Base-by-base conservation (phyloP, 2,888 invertebrate species). In the Antitype chi region DNA sequence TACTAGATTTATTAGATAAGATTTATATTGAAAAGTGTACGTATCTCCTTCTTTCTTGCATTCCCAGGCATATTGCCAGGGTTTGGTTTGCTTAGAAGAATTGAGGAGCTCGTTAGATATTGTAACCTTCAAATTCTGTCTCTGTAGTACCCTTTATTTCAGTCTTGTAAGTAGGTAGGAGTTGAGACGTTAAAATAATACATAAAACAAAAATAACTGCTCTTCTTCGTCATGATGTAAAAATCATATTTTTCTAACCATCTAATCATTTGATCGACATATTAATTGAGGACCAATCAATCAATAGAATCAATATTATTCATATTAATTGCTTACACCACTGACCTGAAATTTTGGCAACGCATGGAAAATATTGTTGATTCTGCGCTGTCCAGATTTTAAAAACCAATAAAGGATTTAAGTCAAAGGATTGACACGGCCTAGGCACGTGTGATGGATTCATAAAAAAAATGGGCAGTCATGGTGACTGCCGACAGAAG, bases 1-100 rank as follows among this genome's bases (percentile, higher is more conserved):
- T 90, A 90, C 89, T 88, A 86, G 88, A 92, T 92, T 91, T 93
- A 92, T 93, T 92, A 91, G 88, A 84, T 90, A 89, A 90, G 88
- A 86, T 87, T 91, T 91, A 90, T 90, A 91, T 90, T 90, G 89
- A 89, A 87, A 88, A 83, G 82, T 87, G 77, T 80, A 76, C 78
- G 68, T 71, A 77, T 83, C 71, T 76, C 85, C 80, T 49, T 72
- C 76, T 70, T 81, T 78, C 68, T 71, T 62, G 64, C 66, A 77
- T 84, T 74, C 38, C 17, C 74, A 85, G 80, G 80, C 77, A 78
- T 82, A 77, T 77, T 83, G 82, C 73, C 77, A 81, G 72, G 20
- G 28, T 60, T 73, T 23, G 38, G 77, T 85, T 77, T 73, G 63
- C 55, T 70, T 74, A 57, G 32, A 72, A 23, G 38, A 62, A 49